phyloP scores from a whole-genome alignment of 2,888 invertebrate species.

The Iselma pallidipennis region DNA sequence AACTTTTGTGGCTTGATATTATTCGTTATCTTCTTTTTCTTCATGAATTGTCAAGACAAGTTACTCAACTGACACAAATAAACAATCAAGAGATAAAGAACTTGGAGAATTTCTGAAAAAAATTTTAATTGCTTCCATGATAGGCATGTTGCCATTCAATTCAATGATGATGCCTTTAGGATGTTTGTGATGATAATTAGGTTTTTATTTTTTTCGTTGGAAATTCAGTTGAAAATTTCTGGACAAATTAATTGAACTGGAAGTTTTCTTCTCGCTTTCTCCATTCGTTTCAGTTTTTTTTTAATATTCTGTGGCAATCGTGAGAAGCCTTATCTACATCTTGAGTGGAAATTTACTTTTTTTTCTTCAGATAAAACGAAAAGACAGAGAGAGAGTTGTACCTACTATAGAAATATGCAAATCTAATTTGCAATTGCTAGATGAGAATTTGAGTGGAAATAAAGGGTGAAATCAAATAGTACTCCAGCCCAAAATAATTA shows the following conservation, averaged over 20 bases:
- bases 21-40: too few relatives aligned
- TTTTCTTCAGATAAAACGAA: neutral
- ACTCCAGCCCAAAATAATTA: too few relatives aligned
- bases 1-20: too few relatives aligned
- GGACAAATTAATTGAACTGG: neutral
- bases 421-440: neutral
- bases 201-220: neutral
- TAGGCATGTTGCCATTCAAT: too few relatives aligned
- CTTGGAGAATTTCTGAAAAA: neutral
- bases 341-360: neutral
- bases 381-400: too few relatives aligned
- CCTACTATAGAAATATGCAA: neutral
- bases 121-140: neutral
- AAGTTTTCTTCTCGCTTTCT: neutral
- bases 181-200: constrained; percentile 1
- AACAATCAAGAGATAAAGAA: too few relatives aligned
- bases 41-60: neutral
- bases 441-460: neutral
- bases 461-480: neutral
- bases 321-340: neutral
- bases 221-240: neutral
- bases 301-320: neutral
- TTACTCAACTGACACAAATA: too few relatives aligned
- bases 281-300: neutral
- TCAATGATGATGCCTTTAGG: neutral